These are phyloP conservation scores for Hylaea fasciaria DNA, from an alignment of 2,888 invertebrate genomes.

Conservation along the genomic window DNA sequence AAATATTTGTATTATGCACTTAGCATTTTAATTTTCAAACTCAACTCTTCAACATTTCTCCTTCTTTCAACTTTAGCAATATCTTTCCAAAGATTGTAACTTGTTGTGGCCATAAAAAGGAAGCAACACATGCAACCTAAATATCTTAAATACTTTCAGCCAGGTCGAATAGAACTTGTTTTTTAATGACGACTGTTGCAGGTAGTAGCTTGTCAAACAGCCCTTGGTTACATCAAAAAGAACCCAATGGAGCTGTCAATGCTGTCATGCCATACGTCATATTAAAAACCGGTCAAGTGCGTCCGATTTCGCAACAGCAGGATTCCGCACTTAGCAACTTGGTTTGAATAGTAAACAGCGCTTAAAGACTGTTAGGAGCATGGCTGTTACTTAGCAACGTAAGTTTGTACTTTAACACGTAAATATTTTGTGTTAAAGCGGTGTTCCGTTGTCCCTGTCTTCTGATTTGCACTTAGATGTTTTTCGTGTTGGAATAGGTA, in stretches of 20 bases:
- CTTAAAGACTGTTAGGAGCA: neutral
- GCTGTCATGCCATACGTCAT: conserved; percentile 25
- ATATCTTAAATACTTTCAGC: conserved; percentile 11
- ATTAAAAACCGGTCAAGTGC: conserved; percentile 22
- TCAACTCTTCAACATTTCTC: no score
- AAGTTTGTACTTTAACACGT: no score
- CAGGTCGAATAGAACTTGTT: conserved; percentile 29
- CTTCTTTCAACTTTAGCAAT: no score
- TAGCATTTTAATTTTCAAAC: no score
- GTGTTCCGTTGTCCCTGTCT: neutral
- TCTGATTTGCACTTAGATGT: no score
- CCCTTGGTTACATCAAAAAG: conserved; percentile 24
- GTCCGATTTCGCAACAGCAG: conserved; percentile 19
- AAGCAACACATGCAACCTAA: conserved; percentile 8
- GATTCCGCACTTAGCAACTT: conserved; percentile 15
- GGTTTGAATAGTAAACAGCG: conserved; percentile 13
- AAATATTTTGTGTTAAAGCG: neutral
- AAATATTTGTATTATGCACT: no score
- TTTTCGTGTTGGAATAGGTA: no score
- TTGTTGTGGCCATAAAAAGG: neutral
- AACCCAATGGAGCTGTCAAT: conserved; percentile 32
- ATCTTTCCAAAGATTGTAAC: no score
- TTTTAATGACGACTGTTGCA: conserved; percentile 24
- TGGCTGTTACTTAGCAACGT: neutral
- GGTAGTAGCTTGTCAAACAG: conserved; percentile 19